phyloP scores from a whole-genome alignment of 2,888 invertebrate genomes.

The Dromius quadrimaculatus region DNA sequence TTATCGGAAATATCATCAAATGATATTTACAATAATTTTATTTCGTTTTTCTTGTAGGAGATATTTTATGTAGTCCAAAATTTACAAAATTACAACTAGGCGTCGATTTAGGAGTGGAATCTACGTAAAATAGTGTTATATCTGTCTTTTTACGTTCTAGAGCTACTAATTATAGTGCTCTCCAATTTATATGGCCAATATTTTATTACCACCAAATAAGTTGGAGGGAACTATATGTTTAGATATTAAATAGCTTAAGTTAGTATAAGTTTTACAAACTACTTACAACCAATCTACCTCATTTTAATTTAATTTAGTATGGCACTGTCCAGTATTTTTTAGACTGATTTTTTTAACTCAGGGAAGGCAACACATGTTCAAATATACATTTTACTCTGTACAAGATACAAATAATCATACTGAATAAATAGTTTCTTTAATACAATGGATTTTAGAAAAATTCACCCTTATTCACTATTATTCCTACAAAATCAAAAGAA shows the following conservation, averaged over 20 bases:
- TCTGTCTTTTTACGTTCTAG: conserved; percentile 42
- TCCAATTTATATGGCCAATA: too few relatives aligned
- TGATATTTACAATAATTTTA: conserved; percentile 53
- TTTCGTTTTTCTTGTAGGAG: conserved; percentile 56
- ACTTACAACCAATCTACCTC: conserved; percentile 46
- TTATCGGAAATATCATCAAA: conserved; percentile 27
- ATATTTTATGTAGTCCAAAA: conserved; percentile 59
- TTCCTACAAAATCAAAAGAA: too few relatives aligned
- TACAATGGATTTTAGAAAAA: conserved; percentile 12
- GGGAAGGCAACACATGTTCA: conserved; percentile 57
- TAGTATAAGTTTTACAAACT: conserved; percentile 34
- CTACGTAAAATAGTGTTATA: conserved; percentile 58
- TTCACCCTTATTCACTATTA: not conserved
- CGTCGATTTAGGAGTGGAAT: conserved; percentile 61
- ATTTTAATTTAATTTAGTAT: conserved; percentile 39
- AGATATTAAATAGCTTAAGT: conserved; percentile 43
- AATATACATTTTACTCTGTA: conserved; percentile 44
- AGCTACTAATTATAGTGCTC: too few relatives aligned
- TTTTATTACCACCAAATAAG: not conserved
- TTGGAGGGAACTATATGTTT: conserved; percentile 29
- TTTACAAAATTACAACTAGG: conserved; percentile 57
- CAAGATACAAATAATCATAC: conserved; percentile 31
- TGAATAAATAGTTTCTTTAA: conserved; percentile 49
- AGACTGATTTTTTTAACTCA: conserved; percentile 63
- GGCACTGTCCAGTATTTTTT: conserved; percentile 55